Conservation (phyloP, 2,113 vertebrate species). For the Hypomesus transpacificus region DNA sequence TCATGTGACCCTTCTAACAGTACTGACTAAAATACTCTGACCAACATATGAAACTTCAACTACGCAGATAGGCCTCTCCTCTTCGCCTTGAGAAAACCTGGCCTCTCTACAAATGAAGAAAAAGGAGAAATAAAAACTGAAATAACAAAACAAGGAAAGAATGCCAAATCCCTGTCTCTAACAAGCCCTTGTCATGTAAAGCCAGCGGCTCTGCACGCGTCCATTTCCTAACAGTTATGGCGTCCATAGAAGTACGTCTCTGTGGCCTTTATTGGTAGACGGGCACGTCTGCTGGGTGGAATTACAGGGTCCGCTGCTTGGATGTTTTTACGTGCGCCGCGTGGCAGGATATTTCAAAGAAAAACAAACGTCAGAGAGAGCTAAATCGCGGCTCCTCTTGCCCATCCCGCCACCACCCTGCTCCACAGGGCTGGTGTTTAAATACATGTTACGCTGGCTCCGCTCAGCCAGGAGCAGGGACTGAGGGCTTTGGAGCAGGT, state of each 20-base stretch:
- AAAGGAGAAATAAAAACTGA: no score
- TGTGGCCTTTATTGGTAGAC: constrained; percentile 46
- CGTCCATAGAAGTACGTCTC: constrained; percentile 47
- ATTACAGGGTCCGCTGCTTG: constrained; percentile 60
- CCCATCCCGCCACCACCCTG: constrained; percentile 23
- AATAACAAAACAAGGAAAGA: no score
- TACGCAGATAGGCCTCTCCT: no score
- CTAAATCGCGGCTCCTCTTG: constrained; percentile 44
- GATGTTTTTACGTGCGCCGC: constrained; percentile 51
- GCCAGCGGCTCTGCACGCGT: constrained; percentile 31
- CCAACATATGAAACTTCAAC: no score
- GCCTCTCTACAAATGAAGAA: no score
- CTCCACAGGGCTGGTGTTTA: constrained; percentile 22
- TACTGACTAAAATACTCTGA: no score
- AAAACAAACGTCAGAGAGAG: constrained; percentile 33
- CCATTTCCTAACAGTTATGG: constrained; percentile 49
- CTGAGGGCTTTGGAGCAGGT: neutral
- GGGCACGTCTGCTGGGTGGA: constrained; percentile 45
- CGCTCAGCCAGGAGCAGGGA: neutral
- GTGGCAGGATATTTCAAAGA: constrained; percentile 50
- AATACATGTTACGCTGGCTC: constrained; percentile 16
- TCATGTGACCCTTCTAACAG: no score
- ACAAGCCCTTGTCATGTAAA: constrained; percentile 15
- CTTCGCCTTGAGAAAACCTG: no score
- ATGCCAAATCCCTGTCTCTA: neutral